These are phyloP conservation scores for Drosophila recens DNA, from an alignment of 2,888 invertebrate species.

Conservation along the genomic window DNA sequence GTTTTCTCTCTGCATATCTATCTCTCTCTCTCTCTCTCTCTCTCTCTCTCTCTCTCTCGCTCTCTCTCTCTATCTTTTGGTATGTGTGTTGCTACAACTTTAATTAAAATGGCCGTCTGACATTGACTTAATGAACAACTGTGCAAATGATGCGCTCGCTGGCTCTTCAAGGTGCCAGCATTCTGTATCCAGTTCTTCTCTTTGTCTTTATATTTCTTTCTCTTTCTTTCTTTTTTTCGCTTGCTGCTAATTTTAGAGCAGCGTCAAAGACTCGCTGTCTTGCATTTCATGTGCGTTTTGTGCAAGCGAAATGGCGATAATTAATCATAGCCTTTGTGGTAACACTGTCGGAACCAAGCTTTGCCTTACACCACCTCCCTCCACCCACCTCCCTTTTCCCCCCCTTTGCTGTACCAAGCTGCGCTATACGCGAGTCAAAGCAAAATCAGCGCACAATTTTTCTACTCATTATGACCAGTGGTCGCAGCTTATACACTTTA, in stretches of 20 bases:
- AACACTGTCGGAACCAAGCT: conserved; percentile 31
- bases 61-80: background rate
- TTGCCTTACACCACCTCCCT: background rate
- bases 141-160: conserved; percentile 35
- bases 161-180: conserved; percentile 10
- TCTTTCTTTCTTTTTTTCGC: background rate
- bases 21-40: background rate
- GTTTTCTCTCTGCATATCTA: background rate
- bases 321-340: conserved; percentile 73
- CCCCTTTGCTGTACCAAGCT: background rate
- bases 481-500: conserved; percentile 14
- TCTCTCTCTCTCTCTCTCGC: background rate
- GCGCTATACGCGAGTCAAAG: conserved; percentile 12
- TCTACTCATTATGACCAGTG: conserved; percentile 57
- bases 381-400: background rate
- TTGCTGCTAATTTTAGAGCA: conserved; percentile 59
- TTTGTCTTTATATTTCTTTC: background rate
- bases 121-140: conserved; percentile 37
- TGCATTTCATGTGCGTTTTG: conserved; percentile 49
- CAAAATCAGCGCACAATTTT: conserved; percentile 45
- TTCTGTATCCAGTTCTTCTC: background rate
- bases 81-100: conserved; percentile 44
- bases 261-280: conserved; percentile 53
- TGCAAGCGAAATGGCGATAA: conserved; percentile 66
- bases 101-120: conserved; percentile 61